Base-by-base conservation (phyloP, 2,888 invertebrate genomes). In the Onchidella celtica region DNA sequence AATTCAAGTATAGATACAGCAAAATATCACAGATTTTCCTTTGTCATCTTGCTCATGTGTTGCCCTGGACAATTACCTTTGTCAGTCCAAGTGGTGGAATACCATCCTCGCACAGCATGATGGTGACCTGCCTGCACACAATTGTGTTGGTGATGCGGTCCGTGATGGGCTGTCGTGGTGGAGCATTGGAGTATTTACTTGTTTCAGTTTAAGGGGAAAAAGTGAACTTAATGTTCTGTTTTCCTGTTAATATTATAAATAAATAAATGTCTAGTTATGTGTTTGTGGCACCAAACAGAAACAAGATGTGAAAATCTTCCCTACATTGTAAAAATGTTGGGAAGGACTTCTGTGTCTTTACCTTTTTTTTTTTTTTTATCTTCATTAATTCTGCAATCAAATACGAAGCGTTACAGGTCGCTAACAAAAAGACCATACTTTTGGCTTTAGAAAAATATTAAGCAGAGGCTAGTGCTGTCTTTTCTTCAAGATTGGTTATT, bases 241-340 rank as follows among this genome's bases (percentile, higher is more conserved):
- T n/a, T 63, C 24, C 29, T 74, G 74, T 61, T 38, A 63, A 59
- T 63, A 74, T 29, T 74, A 36, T 74, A 74, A 61, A 61, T 74
- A 63, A 61, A 21, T 69, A 14, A 34, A 38, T 74, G 61, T 74
- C 17, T 63, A 63, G 32, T 17, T 32, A 36, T 34, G 57, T 59
- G 36, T 73, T 34, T 73, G 34, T 27, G 55, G 40, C 36, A 6
- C 47, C 6, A 47, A 47, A 47, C 47, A 47, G 47, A 47, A 47
- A 17, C 47, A 47, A 47, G 47, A 47, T 47, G 17, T 47, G 17
- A 17, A 6, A 47, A 6, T 47, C n/a, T 47, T 47, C 9, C 47
- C 47, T 17, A 6, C 47, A 47, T 47, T 47, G 47, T 47, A 47
- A 17, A 6, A 47, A 11, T 47, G 47, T 47, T 6, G 47, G 17